Evolutionary conservation across 1,140 invertebrate genomes (phyloP), one percentile per base, ranked within the genome.

Genomic region (Drosophila mauritiana): DNA sequence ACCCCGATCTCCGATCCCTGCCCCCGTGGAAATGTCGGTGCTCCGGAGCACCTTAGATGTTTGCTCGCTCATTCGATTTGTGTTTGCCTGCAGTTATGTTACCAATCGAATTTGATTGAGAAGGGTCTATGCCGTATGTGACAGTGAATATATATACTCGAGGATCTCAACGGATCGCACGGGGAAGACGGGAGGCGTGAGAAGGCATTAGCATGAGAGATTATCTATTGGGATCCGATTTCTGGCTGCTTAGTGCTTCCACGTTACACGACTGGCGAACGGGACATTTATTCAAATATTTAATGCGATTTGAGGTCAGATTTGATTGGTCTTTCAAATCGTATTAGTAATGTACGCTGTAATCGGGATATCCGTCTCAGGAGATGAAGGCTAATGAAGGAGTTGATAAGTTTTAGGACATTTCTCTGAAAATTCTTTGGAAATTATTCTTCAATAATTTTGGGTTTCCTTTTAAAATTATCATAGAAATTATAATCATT

Each of bases 1-100:
- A 40, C 56, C 40, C 59, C 52, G 37, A 36, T 17, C 6, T 10
- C 48, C 40, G 45, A 13, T 53, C 36, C 25, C 17, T 31, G 27
- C 61, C 8, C 20, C 40, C 42, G 12, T 3, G 31, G 8, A 58
- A 59, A 34, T 37, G 63, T 65, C 62, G 62, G 78, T 69, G 73
- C 84, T 65, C 43, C 59, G 55, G 74, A 79, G 83, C 82, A 82
- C 70, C 82, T 88, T 88, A 76, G 70, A 88, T 79, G 78, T 85
- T 68, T 77, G 62, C 56, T 65, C 64, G 67, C 64, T 70, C 64
- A 70, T 76, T 76, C 73, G 53, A 65, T 67, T 76, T 76, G 70
- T 70, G 59, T 62, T 58, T 65, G 49, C 73, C 76, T 61, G 77
- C 78, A 68, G 73, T 80, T 81, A 67, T 55, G 73, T 80, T 86